phyloP scores from a whole-genome alignment of 2,888 invertebrate species.

The Epistrophella euchroma region DNA sequence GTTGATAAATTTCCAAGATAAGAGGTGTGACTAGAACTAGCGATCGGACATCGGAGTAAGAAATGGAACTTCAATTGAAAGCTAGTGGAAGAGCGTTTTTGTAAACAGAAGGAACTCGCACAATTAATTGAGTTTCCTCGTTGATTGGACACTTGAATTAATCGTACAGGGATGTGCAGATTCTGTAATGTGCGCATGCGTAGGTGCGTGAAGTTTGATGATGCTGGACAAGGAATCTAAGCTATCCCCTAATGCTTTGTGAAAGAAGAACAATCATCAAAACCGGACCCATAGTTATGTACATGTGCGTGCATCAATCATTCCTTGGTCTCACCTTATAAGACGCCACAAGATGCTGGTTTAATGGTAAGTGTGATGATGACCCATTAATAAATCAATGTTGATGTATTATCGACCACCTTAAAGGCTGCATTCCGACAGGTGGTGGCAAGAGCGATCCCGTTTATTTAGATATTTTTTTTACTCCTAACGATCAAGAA shows the following conservation, averaged over 20 bases:
- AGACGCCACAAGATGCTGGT: conserved; percentile 50
- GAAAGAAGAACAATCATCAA: conserved; percentile 27
- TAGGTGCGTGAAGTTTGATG: conserved; percentile 44
- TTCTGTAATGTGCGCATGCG: conserved; percentile 60
- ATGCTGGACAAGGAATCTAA: conserved; percentile 14
- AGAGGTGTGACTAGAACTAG: conserved; percentile 72
- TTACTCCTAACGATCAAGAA: conserved; percentile 35
- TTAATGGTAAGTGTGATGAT: conserved; percentile 62
- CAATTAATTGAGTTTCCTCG: conserved; percentile 66
- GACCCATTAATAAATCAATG: conserved; percentile 73
- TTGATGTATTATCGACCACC: conserved; percentile 75
- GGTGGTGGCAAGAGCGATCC: conserved; percentile 63
- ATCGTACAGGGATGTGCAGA: conserved; percentile 67
- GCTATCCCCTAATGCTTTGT: conserved; percentile 16
- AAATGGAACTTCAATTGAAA: conserved; percentile 23
- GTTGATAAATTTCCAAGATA: conserved; percentile 73
- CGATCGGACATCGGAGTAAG: conserved; percentile 22
- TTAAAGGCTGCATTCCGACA: conserved; percentile 69
- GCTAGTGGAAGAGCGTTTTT: conserved; percentile 21
- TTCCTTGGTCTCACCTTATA: background rate
- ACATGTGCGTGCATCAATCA: conserved; percentile 16
- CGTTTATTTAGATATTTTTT: conserved; percentile 34
- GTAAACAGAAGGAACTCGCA: conserved; percentile 59
- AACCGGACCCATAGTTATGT: background rate
- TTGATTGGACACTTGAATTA: conserved; percentile 71